Conservation (phyloP, 2,888 invertebrate species). For the Neria commutata region DNA sequence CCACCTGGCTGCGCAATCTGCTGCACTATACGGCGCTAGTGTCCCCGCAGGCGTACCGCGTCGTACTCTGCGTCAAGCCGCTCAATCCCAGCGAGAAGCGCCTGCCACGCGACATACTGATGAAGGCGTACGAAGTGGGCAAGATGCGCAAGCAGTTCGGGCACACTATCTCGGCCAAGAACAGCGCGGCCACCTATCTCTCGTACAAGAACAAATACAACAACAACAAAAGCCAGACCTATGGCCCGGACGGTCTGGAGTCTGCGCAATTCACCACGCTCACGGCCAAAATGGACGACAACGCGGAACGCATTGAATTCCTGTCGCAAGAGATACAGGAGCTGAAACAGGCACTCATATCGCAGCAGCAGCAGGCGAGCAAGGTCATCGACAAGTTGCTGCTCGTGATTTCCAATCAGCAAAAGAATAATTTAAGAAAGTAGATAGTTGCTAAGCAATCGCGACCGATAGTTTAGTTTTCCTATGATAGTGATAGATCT, state of each 20-base stretch:
- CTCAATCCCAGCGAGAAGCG: constrained; percentile 83
- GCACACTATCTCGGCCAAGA: constrained; percentile 72
- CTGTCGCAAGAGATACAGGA: constrained; percentile 73
- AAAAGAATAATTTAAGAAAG: constrained; percentile 60
- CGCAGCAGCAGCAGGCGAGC: constrained; percentile 63
- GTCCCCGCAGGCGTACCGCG: constrained; percentile 81
- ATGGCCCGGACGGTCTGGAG: constrained; percentile 66
- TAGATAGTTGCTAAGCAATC: too few relatives aligned
- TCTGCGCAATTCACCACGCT: constrained; percentile 66
- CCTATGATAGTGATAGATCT: too few relatives aligned
- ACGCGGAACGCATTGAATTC: constrained; percentile 70
- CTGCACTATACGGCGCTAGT: constrained; percentile 80
- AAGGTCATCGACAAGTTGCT: constrained; percentile 62
- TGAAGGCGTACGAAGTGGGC: constrained; percentile 81
- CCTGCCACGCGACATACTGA: constrained; percentile 78
- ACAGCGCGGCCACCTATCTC: constrained; percentile 69
- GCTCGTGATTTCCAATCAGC: constrained; percentile 61
- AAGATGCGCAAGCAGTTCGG: constrained; percentile 75
- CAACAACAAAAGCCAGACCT: constrained; percentile 66
- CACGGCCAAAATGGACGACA: constrained; percentile 72
- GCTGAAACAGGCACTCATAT: constrained; percentile 66
- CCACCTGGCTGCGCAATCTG: constrained; percentile 75
- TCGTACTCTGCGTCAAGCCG: constrained; percentile 82
- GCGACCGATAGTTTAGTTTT: too few relatives aligned
- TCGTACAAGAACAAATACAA: constrained; percentile 70